Evolutionary conservation across 2,797 vertebrate species (phyloP).

Genomic region (Poeciliopsis presidionis): DNA sequence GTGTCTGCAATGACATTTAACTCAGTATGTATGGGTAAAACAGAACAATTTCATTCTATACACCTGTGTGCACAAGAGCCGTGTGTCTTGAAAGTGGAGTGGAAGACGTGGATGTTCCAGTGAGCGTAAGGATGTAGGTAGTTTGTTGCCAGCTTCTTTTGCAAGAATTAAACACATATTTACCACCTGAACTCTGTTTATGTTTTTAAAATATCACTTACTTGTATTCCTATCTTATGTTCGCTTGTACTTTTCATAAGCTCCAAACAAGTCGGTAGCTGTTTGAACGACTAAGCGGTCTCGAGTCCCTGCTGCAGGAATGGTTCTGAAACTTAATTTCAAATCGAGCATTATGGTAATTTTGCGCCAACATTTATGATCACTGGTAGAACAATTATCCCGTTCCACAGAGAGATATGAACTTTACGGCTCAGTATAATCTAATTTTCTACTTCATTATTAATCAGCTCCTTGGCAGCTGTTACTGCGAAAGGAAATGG

Average conservation of each 20-base stretch:
- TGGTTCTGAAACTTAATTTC: conserved; percentile 41
- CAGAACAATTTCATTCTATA: conserved; percentile 1
- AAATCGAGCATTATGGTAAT: conserved; percentile 48
- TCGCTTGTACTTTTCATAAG: conserved; percentile 1
- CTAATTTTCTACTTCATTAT: conserved; percentile 73
- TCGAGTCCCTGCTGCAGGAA: conserved; percentile 1
- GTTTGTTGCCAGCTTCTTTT: background rate
- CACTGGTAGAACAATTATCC: conserved; percentile 57
- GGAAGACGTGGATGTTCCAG: conserved; percentile 10
- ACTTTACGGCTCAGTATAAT: conserved; percentile 68
- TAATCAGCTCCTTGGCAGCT: conserved; percentile 65
- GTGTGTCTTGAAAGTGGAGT: conserved; percentile 16
- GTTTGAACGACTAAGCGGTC: conserved; percentile 4
- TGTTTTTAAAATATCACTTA: background rate
- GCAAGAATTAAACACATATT: background rate
- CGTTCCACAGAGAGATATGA: conserved; percentile 62
- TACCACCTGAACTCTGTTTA: background rate
- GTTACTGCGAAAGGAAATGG: conserved; percentile 49
- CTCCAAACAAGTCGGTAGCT: conserved; percentile 6
- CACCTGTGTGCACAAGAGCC: conserved; percentile 16
- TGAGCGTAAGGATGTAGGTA: background rate
- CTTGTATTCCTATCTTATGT: background rate
- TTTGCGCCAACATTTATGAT: conserved; percentile 55
- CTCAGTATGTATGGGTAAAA: conserved; percentile 9
- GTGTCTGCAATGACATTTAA: conserved; percentile 19